phyloP scores from a whole-genome alignment of 1,140 invertebrate genomes.

The Delia radicum region DNA sequence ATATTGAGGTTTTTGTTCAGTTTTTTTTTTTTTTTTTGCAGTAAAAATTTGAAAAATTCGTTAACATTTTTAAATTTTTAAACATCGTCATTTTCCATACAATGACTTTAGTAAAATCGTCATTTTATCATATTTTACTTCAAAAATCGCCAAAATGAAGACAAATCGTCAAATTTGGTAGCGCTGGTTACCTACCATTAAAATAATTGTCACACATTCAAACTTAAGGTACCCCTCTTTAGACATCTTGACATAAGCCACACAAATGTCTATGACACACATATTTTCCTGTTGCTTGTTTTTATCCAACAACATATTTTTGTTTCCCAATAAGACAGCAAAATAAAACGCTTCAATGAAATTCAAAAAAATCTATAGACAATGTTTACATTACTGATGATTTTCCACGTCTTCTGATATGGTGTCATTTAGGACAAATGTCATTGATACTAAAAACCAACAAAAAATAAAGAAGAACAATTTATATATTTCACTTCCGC shows the following conservation, averaged over 20 bases:
- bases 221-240: neutral
- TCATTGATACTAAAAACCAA: neutral
- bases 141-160: no score
- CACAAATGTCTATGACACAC: neutral
- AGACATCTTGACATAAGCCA: neutral
- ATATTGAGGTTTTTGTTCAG: no score
- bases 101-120: no score
- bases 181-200: no score
- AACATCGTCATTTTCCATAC: no score
- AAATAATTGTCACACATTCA: conserved; percentile 10
- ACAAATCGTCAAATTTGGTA: no score
- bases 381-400: conserved; percentile 7
- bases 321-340: neutral
- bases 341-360: conserved; percentile 16
- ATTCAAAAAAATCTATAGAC: neutral
- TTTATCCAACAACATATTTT: neutral
- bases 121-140: no score
- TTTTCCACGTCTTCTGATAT: neutral
- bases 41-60: no score
- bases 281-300: neutral
- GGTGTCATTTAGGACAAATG: neutral
- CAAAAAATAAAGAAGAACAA: neutral
- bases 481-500: conserved; percentile 7
- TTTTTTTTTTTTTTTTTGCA: no score
- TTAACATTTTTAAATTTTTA: no score